These are phyloP conservation scores for Pholis gunnellus DNA, from an alignment of 2,113 vertebrate genomes.

Conservation along the genomic window DNA sequence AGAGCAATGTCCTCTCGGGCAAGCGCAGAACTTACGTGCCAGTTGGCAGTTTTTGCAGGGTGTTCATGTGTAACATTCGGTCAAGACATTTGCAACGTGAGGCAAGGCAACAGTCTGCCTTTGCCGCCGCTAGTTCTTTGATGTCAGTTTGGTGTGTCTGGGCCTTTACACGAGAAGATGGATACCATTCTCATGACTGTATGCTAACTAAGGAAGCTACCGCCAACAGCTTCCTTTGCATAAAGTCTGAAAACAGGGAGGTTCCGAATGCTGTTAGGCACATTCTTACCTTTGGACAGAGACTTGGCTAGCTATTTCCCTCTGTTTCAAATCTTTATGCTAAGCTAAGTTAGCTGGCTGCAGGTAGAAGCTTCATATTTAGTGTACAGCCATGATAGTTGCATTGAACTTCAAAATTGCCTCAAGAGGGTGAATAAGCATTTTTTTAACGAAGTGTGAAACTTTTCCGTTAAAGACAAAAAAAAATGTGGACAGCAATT, in stretches of 20 bases:
- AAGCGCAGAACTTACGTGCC: not conserved
- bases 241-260: not conserved
- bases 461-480: not conserved
- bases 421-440: slow-evolving; percentile 1
- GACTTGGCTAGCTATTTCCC: not conserved
- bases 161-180: not conserved
- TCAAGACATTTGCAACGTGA: not conserved
- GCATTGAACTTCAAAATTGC: not conserved
- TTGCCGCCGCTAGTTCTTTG: not conserved
- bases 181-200: not conserved
- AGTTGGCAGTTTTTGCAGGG: not conserved
- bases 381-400: not conserved
- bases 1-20: not conserved
- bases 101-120: not conserved
- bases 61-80: not conserved
- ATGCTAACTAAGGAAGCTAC: too few species aligned
- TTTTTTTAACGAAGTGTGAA: not conserved
- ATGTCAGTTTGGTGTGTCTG: not conserved
- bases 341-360: not conserved
- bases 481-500: not conserved
- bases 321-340: not conserved
- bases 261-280: too few species aligned
- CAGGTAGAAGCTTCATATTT: not conserved
- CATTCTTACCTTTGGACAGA: too few species aligned
- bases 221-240: not conserved